Evolutionary conservation across 2,888 invertebrate species (phyloP).

Genomic region (Calephelis perditalis): DNA sequence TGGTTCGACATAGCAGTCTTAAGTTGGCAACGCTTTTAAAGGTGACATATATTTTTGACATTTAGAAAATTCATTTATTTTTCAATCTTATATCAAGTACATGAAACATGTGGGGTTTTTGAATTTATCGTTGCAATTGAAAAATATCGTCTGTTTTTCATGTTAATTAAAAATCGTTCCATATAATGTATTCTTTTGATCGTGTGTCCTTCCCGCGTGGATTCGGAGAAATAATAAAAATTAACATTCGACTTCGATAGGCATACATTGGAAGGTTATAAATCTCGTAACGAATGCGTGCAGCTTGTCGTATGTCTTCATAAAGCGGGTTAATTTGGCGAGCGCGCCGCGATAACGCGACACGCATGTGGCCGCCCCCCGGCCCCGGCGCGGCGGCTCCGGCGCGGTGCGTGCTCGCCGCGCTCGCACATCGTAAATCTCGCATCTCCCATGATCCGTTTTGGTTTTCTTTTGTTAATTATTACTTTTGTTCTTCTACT

Average conservation of each 20-base stretch:
- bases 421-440: conserved; percentile 59
- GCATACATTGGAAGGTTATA: conserved; percentile 28
- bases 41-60: too few species aligned
- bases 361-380: conserved; percentile 48
- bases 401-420: conserved; percentile 47
- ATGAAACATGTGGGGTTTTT: too few species aligned
- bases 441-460: conserved; percentile 15
- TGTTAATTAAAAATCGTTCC: too few species aligned
- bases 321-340: conserved; percentile 62
- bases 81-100: too few species aligned
- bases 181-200: background rate
- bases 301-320: conserved; percentile 57
- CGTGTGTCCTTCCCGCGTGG: background rate
- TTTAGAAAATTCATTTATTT: too few species aligned
- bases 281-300: conserved; percentile 41
- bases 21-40: too few species aligned
- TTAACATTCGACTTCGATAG: conserved; percentile 16
- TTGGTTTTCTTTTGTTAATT: conserved; percentile 15
- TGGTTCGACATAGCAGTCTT: too few species aligned
- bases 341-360: conserved; percentile 51
- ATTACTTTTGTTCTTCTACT: background rate
- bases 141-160: too few species aligned
- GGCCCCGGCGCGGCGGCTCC: conserved; percentile 25
- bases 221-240: conserved; percentile 7
- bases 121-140: too few species aligned